A percentile compares a stretch with the other conserved stretches of the same genome.
These are phyloP conservation scores for Chironomus striatipennis DNA, from an alignment of 1,140 invertebrate species.

Conservation along the genomic window DNA sequence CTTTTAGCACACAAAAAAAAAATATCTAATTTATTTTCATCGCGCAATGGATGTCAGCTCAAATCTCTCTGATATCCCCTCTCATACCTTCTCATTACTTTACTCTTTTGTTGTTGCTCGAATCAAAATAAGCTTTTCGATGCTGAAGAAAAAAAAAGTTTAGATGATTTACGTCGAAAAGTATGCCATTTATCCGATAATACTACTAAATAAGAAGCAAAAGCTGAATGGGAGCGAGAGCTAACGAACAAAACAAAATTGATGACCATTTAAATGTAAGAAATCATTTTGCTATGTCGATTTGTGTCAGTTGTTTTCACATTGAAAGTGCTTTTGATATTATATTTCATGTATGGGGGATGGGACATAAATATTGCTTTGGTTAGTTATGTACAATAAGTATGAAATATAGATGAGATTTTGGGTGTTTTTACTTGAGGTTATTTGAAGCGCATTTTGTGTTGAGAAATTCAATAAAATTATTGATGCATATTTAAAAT, in stretches of 20 bases:
- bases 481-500: no score
- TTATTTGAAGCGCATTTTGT: no score
- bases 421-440: no score
- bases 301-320: conserved; percentile 21
- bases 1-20: no score
- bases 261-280: conserved; percentile 23
- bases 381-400: no score
- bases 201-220: background rate
- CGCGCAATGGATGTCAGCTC: background rate
- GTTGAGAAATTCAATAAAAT: no score
- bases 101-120: no score
- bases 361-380: no score
- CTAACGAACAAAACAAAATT: background rate
- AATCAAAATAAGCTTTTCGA: background rate
- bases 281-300: conserved; percentile 15
- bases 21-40: background rate
- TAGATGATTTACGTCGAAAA: background rate
- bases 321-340: background rate
- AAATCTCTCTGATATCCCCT: background rate
- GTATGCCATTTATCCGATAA: conserved; percentile 7
- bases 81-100: background rate
- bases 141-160: background rate
- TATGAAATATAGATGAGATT: no score
- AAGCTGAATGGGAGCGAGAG: background rate
- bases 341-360: no score